A percentile compares a stretch with the other conserved stretches of the same genome.
Evolutionary conservation across 2,797 vertebrate genomes (phyloP).

Genomic region (Ara ararauna): DNA sequence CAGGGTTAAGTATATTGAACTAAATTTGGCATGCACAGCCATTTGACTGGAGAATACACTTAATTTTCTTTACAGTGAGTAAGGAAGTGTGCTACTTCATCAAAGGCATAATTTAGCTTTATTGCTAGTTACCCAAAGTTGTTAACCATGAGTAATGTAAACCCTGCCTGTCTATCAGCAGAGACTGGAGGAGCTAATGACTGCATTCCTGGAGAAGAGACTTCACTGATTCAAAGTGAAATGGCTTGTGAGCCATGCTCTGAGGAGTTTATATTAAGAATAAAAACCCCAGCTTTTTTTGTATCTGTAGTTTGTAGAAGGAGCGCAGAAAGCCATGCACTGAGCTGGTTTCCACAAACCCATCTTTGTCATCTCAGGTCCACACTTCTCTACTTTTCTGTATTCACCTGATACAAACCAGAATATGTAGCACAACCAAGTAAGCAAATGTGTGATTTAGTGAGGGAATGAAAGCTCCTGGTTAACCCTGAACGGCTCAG

Average conservation of each 20-base stretch:
- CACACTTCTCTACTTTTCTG: not conserved
- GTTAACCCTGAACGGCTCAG: not conserved
- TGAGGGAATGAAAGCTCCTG: not conserved
- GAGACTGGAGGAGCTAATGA: slow-evolving; percentile 7
- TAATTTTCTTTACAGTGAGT: not conserved
- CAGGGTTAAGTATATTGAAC: not conserved
- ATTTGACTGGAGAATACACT: not conserved
- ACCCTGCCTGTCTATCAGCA: not conserved
- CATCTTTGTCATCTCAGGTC: not conserved
- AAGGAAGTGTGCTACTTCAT: not conserved
- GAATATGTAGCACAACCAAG: not conserved
- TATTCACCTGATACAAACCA: not conserved
- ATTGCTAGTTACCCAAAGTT: not conserved
- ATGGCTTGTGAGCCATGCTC: not conserved
- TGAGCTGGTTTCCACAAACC: not conserved
- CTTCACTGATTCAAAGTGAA: slow-evolving; percentile 11
- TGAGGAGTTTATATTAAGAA: not conserved
- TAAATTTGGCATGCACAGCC: not conserved
- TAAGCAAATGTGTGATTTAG: not conserved
- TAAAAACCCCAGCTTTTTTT: not conserved
- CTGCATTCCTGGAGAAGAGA: not conserved
- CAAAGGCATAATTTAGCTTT: not conserved
- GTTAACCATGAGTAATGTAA: slow-evolving; percentile 15
- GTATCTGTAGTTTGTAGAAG: not conserved
- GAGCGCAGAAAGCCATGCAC: not conserved